Base-by-base conservation (phyloP, 2,888 invertebrate species). In the Brachyopa scutellaris region DNA sequence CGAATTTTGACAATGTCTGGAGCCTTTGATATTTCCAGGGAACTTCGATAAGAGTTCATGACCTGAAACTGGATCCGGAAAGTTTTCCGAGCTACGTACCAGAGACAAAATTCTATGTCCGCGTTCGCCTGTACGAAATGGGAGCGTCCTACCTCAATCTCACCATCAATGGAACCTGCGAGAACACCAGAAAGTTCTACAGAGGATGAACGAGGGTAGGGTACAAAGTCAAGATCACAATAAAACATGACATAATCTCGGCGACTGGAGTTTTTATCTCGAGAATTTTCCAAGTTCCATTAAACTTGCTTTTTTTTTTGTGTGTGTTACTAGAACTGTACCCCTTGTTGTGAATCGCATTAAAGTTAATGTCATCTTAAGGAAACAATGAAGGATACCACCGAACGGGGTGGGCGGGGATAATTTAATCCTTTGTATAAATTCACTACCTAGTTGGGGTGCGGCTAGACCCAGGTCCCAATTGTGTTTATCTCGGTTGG, bases 1-100 rank as follows among this genome's bases (percentile, higher is more conserved):
- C 1, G 1, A 31, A 23, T 13, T 19, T 36, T 36, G 26, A 8
- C 1, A 40, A 1, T 6, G 5, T 36, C 13, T 13, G 8, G n/a
- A 23, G 19, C 9, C 0, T 64, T 2, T 29, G 1, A 1, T 6
- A 47, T 15, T 67, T 17, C 0, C 19, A 74, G 78, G 51, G 38
- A 11, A 79, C 59, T 0, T 23, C 59, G 36, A 42, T 79, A n/a
- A 40, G 62, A 17, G 69, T 70, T 0, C 47, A 49, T 8, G 53
- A 53, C 5, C 19, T 76, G 7, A 49, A 33, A 11, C 2, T 84
- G 9, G 74, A 79, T 36, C 61, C 66, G 1, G 49, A 79, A 2
- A 55, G 8, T 7, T 76, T 84, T 13, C 70, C 84, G 1, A 69
- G 33, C 33, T 84, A 84, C 15, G 49, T 84, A 19, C 79, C 84